Evolutionary conservation across 2,113 vertebrate species (phyloP).

Genomic region (Zosterops japonicus): DNA sequence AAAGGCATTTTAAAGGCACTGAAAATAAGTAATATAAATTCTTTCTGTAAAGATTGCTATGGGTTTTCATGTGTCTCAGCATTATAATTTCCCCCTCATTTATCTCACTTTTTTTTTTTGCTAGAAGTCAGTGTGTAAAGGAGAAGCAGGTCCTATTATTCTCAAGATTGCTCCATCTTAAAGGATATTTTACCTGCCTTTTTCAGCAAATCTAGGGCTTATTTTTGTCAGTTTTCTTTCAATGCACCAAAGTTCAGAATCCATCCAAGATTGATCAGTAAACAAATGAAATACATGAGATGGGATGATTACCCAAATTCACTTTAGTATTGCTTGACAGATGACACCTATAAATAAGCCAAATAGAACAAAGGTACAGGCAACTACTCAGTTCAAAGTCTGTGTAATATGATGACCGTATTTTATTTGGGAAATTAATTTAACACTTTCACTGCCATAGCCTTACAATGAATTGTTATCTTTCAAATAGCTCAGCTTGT

Average conservation of each 20-base stretch:
- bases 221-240: neutral
- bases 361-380: neutral
- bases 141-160: neutral
- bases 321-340: neutral
- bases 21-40: conserved; percentile 10
- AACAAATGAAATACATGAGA: neutral
- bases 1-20: conserved; percentile 5
- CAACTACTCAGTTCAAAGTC: neutral
- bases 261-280: neutral
- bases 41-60: neutral
- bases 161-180: neutral
- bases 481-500: neutral
- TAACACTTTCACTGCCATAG: neutral
- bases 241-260: neutral
- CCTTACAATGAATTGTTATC: neutral
- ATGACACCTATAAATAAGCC: neutral
- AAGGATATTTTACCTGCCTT: neutral
- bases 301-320: neutral
- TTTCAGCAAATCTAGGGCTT: neutral
- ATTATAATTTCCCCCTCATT: neutral
- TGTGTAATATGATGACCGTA: neutral
- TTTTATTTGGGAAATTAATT: neutral
- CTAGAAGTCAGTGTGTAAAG: neutral
- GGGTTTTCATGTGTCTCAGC: neutral
- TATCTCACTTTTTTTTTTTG: neutral